Evolutionary conservation across 1,140 invertebrate genomes (phyloP).

Genomic region (Psix sp.): DNA sequence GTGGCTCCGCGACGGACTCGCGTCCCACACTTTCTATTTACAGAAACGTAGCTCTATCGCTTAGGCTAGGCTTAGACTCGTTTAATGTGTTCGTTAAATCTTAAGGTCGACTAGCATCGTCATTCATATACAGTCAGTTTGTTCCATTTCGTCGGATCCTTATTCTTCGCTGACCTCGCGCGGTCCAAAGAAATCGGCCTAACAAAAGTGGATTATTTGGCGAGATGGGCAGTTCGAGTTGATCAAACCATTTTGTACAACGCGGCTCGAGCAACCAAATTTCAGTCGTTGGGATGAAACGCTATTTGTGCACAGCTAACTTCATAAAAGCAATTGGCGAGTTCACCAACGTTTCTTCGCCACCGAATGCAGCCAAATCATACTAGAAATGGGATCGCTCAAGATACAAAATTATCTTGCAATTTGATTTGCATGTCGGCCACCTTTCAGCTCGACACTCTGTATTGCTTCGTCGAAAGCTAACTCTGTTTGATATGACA

Average conservation of each 20-base stretch:
- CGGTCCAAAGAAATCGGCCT: no score
- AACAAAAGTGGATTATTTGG: slow-evolving; percentile 32
- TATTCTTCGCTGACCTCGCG: no score
- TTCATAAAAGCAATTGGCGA: no score
- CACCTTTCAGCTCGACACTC: no score
- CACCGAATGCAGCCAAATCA: no score
- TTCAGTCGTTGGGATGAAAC: not conserved
- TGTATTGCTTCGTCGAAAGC: no score
- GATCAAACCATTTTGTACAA: slow-evolving; percentile 21
- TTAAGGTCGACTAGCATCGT: slow-evolving; percentile 63
- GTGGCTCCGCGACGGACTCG: slow-evolving; percentile 39
- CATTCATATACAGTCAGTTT: slow-evolving; percentile 63
- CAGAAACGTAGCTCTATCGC: slow-evolving; percentile 48
- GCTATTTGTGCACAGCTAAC: slow-evolving; percentile 6
- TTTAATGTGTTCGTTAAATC: slow-evolving; percentile 50
- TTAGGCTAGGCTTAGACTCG: slow-evolving; percentile 44
- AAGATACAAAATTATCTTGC: no score
- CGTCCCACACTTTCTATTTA: slow-evolving; percentile 54
- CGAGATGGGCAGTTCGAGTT: slow-evolving; percentile 37
- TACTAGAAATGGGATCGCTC: no score
- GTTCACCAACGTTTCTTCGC: no score
- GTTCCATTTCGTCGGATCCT: no score
- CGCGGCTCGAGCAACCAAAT: slow-evolving; percentile 8
- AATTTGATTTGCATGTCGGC: no score
- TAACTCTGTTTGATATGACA: slow-evolving; percentile 37